These are phyloP conservation scores for Lepidocolaptes lacrymiger DNA, from an alignment of 2,797 vertebrate species.

Conservation along the genomic window DNA sequence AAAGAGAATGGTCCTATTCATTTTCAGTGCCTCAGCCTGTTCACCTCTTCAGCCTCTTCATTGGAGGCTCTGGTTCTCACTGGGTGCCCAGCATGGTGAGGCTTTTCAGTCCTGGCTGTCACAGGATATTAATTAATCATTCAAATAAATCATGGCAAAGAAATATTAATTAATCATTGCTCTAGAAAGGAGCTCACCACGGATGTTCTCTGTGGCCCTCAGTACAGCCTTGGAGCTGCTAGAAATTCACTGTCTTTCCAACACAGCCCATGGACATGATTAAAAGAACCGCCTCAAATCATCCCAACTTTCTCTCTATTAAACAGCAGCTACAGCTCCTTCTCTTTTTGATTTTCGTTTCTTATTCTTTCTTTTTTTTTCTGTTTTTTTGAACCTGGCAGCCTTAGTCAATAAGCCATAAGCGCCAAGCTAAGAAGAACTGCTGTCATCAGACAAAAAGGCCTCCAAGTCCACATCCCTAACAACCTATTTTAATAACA, in stretches of 20 bases:
- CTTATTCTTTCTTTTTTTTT: neutral
- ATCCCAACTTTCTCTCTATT: constrained; percentile 61
- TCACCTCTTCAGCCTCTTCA: neutral
- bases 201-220: neutral
- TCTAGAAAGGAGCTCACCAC: neutral
- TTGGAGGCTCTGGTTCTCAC: neutral
- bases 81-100: neutral
- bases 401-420: constrained; percentile 68
- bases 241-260: neutral
- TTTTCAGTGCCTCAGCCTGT: neutral
- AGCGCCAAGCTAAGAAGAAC: constrained; percentile 67
- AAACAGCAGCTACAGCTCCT: constrained; percentile 35
- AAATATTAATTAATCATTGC: constrained; percentile 34
- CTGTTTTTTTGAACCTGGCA: constrained; percentile 19
- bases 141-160: neutral
- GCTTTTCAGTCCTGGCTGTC: neutral
- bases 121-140: constrained; percentile 21
- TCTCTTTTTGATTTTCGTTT: constrained; percentile 54
- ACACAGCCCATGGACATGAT: constrained; percentile 45
- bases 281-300: constrained; percentile 55
- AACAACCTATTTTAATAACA: constrained; percentile 82
- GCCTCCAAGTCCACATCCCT: constrained; percentile 72
- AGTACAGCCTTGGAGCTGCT: neutral
- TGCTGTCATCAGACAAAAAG: constrained; percentile 72
- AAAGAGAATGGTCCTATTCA: rapidly evolving